Base-by-base conservation (phyloP, 2,888 invertebrate genomes). In the Lapara coniferarum region DNA sequence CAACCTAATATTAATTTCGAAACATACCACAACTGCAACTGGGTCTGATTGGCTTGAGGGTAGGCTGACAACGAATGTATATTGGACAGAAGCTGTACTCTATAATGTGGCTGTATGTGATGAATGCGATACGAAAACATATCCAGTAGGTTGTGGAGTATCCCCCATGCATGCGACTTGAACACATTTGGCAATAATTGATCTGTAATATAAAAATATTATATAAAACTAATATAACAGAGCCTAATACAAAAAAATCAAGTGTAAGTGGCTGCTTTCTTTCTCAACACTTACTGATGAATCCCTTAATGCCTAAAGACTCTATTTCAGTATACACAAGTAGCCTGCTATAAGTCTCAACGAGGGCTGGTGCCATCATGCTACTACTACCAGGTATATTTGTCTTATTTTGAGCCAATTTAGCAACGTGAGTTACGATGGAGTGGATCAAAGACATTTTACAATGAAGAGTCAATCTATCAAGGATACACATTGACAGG, bases 101-200 rank as follows among this genome's bases (percentile, higher is more conserved):
- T 95, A 89, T 99, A 99, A 90, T 98, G 98, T 0, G 98, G 98
- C 81, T 98, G 98, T 76, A 99, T 98, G 88, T 99, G 99, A 87
- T 99, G 98, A 89, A 99, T 96, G 63, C 99, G 95, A 86, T 98
- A 98, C 72, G 98, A 98, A 87, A 99, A 98, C 98, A 99, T 99
- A 89, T 99, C 99, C 81, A 99, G 88, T 53, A 99, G 91, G 0
- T 98, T 98, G 85, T 99, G 98, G n/a, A 99, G 94, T 69, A 98
- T 98, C 30, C 98, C 98, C 98, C 98, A 98, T 0, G 98, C 98
- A 79, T 98, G 98, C 14, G 97, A 97, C 87, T 98, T 98, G 85
- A 98, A 98, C 55, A 98, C 98, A 44, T 96, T 97, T 0, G 99
- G 98, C 75, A 99, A 89, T 58, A 99, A 89, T 89, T 98, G 98